phyloP scores from a whole-genome alignment of 2,113 vertebrate species.

The Copsychus sechellarum region DNA sequence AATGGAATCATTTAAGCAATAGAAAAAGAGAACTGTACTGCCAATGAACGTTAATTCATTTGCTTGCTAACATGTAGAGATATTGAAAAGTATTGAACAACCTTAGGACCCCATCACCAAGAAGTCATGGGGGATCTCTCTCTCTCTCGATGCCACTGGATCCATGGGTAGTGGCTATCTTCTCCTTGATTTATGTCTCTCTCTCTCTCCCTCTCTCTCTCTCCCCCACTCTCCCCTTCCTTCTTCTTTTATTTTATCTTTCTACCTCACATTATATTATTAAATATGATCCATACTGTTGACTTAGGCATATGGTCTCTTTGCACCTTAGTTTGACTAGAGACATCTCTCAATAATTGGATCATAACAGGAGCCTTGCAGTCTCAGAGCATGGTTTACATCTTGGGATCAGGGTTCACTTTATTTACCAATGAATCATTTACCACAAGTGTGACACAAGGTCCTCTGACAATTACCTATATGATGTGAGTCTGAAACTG shows the following conservation, averaged over 20 bases:
- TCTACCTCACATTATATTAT: background rate
- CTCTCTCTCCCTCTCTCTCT: background rate
- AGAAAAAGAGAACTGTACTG: background rate
- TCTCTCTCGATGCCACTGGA: background rate
- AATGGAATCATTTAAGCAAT: background rate
- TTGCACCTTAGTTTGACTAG: background rate
- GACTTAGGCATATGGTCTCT: background rate
- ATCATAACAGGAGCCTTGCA: background rate
- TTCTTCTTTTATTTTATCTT: background rate
- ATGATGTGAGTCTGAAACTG: background rate
- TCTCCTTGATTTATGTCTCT: background rate
- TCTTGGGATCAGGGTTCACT: background rate
- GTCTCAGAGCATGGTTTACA: background rate
- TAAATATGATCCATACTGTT: background rate
- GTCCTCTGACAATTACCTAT: background rate
- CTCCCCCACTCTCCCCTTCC: too few relatives aligned
- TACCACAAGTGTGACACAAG: background rate
- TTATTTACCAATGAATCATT: background rate
- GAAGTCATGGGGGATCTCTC: background rate
- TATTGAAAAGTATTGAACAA: background rate
- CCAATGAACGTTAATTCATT: background rate
- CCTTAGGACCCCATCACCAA: background rate
- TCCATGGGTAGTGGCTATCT: background rate
- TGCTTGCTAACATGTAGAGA: background rate
- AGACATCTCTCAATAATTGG: background rate